These are phyloP conservation scores for Saguinus imperator DNA, from an alignment of 2,113 vertebrate genomes.

Conservation along the genomic window DNA sequence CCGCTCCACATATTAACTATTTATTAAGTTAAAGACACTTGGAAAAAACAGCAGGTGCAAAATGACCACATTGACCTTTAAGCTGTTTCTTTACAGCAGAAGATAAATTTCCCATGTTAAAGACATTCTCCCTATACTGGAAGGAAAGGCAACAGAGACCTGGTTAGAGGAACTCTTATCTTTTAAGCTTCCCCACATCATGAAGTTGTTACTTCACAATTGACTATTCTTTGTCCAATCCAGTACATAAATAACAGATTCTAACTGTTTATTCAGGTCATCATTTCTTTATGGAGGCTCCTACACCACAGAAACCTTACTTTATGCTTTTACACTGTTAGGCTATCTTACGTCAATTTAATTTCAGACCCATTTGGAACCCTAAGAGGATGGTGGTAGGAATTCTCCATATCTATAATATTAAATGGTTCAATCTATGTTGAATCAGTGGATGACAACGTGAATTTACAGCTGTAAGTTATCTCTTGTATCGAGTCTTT, in stretches of 20 bases:
- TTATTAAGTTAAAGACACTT: not conserved
- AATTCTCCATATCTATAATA: not conserved
- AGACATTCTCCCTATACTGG: not conserved
- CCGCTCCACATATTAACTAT: not conserved
- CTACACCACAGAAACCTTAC: not conserved
- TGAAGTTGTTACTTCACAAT: not conserved
- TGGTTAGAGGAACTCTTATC: not conserved
- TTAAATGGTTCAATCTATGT: not conserved
- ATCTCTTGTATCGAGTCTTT: not conserved
- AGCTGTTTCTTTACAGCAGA: not conserved
- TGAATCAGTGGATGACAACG: not conserved
- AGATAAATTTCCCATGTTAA: not conserved
- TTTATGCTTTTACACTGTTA: not conserved
- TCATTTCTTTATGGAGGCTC: not conserved
- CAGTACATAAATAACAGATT: not conserved
- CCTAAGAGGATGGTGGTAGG: not conserved
- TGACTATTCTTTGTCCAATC: not conserved
- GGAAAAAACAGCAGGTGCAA: not conserved
- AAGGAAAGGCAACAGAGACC: not conserved
- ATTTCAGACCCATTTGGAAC: not conserved
- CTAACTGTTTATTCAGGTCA: not conserved
- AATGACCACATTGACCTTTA: not conserved
- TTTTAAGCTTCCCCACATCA: not conserved
- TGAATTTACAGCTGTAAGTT: not conserved
- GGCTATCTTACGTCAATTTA: not conserved